phyloP scores from a whole-genome alignment of 2,113 vertebrate genomes.

The Leuciscus idus region DNA sequence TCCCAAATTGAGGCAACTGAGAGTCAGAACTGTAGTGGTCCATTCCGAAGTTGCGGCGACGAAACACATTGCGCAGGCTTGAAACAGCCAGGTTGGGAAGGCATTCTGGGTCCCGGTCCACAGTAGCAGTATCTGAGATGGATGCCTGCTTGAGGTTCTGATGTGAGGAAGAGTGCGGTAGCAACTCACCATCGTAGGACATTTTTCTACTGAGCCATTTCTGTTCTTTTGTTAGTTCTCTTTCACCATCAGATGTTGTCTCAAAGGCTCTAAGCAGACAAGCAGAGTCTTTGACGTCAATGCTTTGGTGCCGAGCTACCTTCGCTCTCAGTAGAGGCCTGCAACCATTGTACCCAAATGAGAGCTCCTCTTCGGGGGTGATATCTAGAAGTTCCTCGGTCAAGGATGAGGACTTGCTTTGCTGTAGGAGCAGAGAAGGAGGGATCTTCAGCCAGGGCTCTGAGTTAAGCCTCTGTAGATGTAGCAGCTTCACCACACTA shows the following conservation, averaged over 20 bases:
- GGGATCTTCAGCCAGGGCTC: constrained; percentile 81
- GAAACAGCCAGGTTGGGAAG: constrained; percentile 78
- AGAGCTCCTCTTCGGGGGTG: constrained; percentile 77
- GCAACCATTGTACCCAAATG: constrained; percentile 71
- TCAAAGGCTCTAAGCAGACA: constrained; percentile 77
- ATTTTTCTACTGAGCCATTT: constrained; percentile 76
- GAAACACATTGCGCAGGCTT: constrained; percentile 80
- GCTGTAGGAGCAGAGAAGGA: constrained; percentile 73
- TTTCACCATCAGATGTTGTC: constrained; percentile 58
- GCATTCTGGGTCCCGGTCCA: constrained; percentile 71
- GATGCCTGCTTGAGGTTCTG: constrained; percentile 71
- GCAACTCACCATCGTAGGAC: constrained; percentile 79
- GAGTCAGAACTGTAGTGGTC: constrained; percentile 88
- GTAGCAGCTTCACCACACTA: constrained; percentile 68
- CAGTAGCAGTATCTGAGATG: constrained; percentile 55
- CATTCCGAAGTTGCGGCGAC: constrained; percentile 79
- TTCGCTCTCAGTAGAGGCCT: constrained; percentile 64
- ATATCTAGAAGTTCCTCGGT: constrained; percentile 78
- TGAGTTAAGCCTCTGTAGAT: constrained; percentile 72
- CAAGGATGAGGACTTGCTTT: constrained; percentile 77
- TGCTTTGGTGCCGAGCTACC: constrained; percentile 80
- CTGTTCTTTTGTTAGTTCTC: constrained; percentile 48
- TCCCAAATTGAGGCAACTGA: constrained; percentile 76
- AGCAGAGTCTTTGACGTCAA: constrained; percentile 80
- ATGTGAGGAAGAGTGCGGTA: constrained; percentile 67